Base-by-base conservation (phyloP, 2,888 invertebrate species). In the Ctenicera cuprea region DNA sequence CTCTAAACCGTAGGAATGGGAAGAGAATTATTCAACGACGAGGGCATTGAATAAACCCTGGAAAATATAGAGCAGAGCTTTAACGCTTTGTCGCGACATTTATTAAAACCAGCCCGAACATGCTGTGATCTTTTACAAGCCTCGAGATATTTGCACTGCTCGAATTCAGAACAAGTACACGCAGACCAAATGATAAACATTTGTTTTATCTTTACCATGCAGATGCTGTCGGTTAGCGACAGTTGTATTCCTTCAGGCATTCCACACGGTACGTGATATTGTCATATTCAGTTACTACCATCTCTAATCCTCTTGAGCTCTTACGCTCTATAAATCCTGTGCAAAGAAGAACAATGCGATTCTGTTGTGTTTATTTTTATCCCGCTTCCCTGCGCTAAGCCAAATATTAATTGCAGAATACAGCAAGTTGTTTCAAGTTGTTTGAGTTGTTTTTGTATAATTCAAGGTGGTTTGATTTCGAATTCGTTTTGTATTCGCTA, bases 171-270 rank as follows among this genome's bases (percentile, higher is more conserved):
- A 48, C 37, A 48, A 50, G 38, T 65, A 50, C 65, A n/a, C 18
- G 11, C 18, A 38, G 20, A 59, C 52, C 65, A 65, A 65, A 65
- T 45, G 54, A 67, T 67, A 54, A 67, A 67, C 38, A 67, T 67
- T 67, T 67, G 57, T 59, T 67, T 67, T 67, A 45, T 54, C 54
- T 41, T 57, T 41, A 57, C 54, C 37, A 67, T 67, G 67, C 57
- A 67, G 54, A 41, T 54, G 54, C 41, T 20, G 59, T 45, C 43
- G 33, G 61, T 61, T 45, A 45, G 20, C 18, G 38, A 37, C 38
- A 41, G 33, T 20, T 67, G 67, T 67, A 68, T 45, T 68, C 68
- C 68, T 68, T 41, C 45, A 33, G 61, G 68, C 45, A 30, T 57
- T 52, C 30, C 30, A 38, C 37, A 37, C 26, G 37, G 38, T 70